These are phyloP conservation scores for Rhyacichthys aspro DNA, from an alignment of 2,797 vertebrate genomes.

Conservation along the genomic window DNA sequence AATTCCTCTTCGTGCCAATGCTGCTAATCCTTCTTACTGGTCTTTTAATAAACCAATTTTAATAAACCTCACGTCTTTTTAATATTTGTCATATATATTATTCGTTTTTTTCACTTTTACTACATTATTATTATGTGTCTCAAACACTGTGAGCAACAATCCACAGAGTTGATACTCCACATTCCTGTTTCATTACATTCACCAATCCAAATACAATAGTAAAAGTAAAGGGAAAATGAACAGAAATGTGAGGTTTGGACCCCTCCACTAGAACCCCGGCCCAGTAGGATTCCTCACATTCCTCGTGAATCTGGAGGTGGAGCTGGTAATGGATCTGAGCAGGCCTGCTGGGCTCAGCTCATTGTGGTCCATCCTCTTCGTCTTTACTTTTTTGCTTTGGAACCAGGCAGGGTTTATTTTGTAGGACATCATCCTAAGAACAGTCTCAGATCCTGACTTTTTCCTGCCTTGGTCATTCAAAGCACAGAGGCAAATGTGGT, in stretches of 20 bases:
- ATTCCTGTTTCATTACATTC: slow-evolving; percentile 61
- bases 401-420: slow-evolving; percentile 56
- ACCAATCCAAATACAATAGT: slow-evolving; percentile 59
- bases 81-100: slow-evolving; percentile 1
- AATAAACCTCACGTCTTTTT: neutral
- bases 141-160: slow-evolving; percentile 22
- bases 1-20: slow-evolving; percentile 67
- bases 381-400: slow-evolving; percentile 49
- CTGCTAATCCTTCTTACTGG: slow-evolving; percentile 47
- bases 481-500: slow-evolving; percentile 37
- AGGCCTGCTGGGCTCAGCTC: slow-evolving; percentile 74
- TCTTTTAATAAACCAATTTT: slow-evolving; percentile 7
- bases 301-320: slow-evolving; percentile 75
- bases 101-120: neutral
- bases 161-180: slow-evolving; percentile 28
- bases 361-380: slow-evolving; percentile 53
- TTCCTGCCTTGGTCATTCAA: slow-evolving; percentile 47
- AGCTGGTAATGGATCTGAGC: slow-evolving; percentile 78
- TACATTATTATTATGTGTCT: neutral
- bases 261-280: slow-evolving; percentile 72
- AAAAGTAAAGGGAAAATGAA: slow-evolving; percentile 57
- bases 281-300: slow-evolving; percentile 82
- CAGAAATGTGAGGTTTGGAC: slow-evolving; percentile 75
- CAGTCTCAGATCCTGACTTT: slow-evolving; percentile 72
- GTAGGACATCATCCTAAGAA: slow-evolving; percentile 72